These are phyloP conservation scores for Raja brachyura DNA, from an alignment of 2,113 vertebrate genomes.

Conservation along the genomic window DNA sequence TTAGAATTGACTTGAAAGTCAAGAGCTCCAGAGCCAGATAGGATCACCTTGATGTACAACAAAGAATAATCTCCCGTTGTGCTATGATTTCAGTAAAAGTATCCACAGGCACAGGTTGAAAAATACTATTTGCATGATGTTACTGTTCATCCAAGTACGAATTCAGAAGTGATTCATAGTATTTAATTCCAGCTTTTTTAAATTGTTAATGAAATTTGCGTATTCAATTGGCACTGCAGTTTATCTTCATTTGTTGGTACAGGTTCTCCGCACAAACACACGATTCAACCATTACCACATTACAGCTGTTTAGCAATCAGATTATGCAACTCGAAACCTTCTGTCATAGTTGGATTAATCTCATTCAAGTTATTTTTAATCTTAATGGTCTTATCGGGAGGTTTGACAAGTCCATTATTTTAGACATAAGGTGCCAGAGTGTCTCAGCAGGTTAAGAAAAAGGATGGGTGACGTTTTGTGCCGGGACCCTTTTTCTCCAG, in stretches of 20 bases:
- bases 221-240: not conserved
- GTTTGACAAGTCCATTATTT: not conserved
- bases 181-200: slow-evolving; percentile 23
- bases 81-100: not conserved
- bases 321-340: not conserved
- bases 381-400: not conserved
- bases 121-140: not conserved
- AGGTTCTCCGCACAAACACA: not conserved
- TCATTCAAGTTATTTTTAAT: not conserved
- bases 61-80: not conserved
- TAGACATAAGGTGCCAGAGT: no score
- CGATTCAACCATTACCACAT: not conserved
- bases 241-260: slow-evolving; percentile 3
- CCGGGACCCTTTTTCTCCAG: no score
- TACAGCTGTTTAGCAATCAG: not conserved
- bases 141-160: not conserved
- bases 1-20: no score
- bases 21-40: not conserved
- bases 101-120: not conserved
- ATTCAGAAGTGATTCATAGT: slow-evolving; percentile 6
- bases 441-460: no score
- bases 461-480: no score
- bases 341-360: not conserved
- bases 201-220: slow-evolving; percentile 6
- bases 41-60: not conserved